Evolutionary conservation across 2,888 invertebrate genomes (phyloP), one percentile per base, ranked within the genome.

Genomic region (Hypomecis atomaria): DNA sequence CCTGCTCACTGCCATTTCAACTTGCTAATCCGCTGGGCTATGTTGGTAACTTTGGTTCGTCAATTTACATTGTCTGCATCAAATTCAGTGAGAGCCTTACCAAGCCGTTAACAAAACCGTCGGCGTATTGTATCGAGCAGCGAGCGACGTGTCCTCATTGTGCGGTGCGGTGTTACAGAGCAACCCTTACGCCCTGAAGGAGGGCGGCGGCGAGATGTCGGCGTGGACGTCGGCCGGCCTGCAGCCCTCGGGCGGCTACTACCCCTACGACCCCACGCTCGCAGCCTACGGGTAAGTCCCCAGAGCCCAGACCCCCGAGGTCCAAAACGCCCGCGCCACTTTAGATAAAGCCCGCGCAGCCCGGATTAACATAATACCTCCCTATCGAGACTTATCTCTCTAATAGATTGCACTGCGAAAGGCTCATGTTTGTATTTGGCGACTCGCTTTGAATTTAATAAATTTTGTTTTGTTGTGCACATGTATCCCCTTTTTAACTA

Each of bases 221-320:
- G 97, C 97, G 78, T 98, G 98, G 98, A 97, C 97, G 78, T 97
- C 97, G 71, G 97, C 97, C 67, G 97, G 97, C 68, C 94, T 98
- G 63, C 97, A 98, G 90, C 97, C 98, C 84, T 96, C 97, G 73
- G 96, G 97, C 71, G 97, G 97, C 82, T 98, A 98, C 94, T 97
- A 98, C 94, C 97, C 97, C 75, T 98, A 98, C 93, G 98, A 98
- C 94, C 97, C 98, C 66, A 96, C 98, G 90, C 94, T 97, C 79
- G 97, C 97, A 72, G 97, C 98, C 84, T 98, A 98, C 92, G 98
- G 98, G 98, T 98, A 95, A 96, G 97, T 96, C 88, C 84, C 87
- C 70, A 73, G 88, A 85, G 87, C 85, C 79, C 69, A 75, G 78
- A 78, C 83, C 85, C 86, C 79, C 75, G 70, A 79, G 83, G 85